Percentiles rank a stretch among this genome's conserved stretches.
Evolutionary conservation across 2,888 invertebrate species (phyloP).

Genomic region (Heliconius erato): DNA sequence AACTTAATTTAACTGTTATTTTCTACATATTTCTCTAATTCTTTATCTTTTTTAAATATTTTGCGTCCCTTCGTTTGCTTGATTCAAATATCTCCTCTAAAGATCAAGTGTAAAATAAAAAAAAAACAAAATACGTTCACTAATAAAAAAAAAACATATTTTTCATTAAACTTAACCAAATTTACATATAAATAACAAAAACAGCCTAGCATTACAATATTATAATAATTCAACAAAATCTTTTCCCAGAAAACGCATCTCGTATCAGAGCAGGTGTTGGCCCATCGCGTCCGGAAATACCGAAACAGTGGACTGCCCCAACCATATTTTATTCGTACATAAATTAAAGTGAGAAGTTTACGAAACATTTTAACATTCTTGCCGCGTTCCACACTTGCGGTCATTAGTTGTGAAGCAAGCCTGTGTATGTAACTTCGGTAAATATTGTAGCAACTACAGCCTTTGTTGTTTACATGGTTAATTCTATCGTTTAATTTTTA

Average conservation of each 20-base stretch:
- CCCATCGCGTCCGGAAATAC: conserved; percentile 14
- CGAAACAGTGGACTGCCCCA: conserved; percentile 23
- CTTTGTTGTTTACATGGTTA: not conserved
- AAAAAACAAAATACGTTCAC: too few relatives aligned
- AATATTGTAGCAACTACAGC: conserved; percentile 4
- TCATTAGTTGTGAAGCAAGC: conserved; percentile 2
- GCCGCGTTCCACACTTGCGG: conserved; percentile 25
- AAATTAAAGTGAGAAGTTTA: conserved; percentile 29
- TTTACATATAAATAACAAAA: not conserved
- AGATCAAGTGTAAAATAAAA: too few relatives aligned
- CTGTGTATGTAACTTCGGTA: not conserved
- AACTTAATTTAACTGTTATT: too few relatives aligned
- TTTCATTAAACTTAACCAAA: not conserved
- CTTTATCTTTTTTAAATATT: too few relatives aligned
- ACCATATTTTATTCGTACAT: conserved; percentile 30
- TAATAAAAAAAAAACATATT: not conserved
- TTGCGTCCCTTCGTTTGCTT: too few relatives aligned
- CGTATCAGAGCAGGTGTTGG: conserved; percentile 22
- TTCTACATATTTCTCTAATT: too few relatives aligned
- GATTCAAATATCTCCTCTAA: too few relatives aligned
- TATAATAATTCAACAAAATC: conserved; percentile 1
- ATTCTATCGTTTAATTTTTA: not conserved
- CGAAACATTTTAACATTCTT: conserved; percentile 31
- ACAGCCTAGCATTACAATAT: not conserved
- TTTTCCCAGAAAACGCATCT: not conserved